Percentiles rank a stretch among this genome's conserved stretches.
Evolutionary conservation across 2,113 vertebrate species (phyloP).

Genomic region (Vireo altiloquus): DNA sequence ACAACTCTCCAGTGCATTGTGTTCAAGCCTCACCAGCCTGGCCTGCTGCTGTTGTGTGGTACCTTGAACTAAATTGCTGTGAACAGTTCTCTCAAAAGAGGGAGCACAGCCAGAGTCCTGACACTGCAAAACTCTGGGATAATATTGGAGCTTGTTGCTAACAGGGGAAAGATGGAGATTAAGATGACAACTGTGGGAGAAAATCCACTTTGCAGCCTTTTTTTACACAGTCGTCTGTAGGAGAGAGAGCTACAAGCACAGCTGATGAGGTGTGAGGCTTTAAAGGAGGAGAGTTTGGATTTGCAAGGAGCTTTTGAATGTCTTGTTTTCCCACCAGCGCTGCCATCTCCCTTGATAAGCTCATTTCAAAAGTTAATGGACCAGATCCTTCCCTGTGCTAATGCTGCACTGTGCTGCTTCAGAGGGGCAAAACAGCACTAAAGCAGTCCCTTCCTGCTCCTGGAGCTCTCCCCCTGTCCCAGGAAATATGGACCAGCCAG

Average conservation of each 20-base stretch:
- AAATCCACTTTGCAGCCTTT: conserved; percentile 13
- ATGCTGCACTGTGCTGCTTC: background rate
- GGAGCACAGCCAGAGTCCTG: background rate
- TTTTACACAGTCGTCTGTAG: background rate
- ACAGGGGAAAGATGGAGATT: background rate
- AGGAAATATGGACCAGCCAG: background rate
- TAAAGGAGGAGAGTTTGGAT: background rate
- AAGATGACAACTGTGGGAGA: background rate
- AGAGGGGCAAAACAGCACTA: background rate
- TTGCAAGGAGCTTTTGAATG: background rate
- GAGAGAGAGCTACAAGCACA: background rate
- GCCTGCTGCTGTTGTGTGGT: background rate
- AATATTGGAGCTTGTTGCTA: background rate
- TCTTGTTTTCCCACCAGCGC: background rate
- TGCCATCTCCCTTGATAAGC: background rate
- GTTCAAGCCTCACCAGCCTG: background rate
- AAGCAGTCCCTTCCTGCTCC: background rate
- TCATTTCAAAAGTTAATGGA: conserved; percentile 40
- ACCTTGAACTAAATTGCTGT: background rate
- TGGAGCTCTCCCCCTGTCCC: background rate
- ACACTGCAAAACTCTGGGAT: background rate
- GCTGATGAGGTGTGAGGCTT: background rate
- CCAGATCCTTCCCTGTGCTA: background rate
- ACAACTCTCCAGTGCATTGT: rapidly evolving
- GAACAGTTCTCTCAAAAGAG: background rate